These are phyloP conservation scores for Acipenser oxyrinchus DNA, from an alignment of 2,797 vertebrate genomes.

Conservation along the genomic window DNA sequence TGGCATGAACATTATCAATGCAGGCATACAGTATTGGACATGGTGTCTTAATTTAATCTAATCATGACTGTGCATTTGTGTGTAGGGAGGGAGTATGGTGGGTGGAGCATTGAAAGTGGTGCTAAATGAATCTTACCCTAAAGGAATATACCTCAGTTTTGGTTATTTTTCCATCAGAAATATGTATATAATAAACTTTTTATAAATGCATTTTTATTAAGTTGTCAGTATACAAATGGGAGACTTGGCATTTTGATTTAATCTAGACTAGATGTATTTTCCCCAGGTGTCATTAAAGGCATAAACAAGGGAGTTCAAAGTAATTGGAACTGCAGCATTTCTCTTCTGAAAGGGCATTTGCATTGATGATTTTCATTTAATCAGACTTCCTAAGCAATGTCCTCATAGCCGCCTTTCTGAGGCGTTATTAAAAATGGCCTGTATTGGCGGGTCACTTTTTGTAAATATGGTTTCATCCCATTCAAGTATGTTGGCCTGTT, in stretches of 20 bases:
- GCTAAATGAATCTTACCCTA: too few species aligned
- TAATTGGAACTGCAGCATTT: neutral
- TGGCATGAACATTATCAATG: too few species aligned
- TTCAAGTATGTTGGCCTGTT: neutral
- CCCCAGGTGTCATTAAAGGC: neutral
- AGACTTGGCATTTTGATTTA: neutral
- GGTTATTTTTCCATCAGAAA: too few species aligned
- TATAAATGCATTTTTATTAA: too few species aligned
- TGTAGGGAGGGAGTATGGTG: too few species aligned
- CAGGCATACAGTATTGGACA: too few species aligned
- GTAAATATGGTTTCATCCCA: neutral
- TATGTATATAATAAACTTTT: too few species aligned
- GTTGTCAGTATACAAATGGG: neutral
- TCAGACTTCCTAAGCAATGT: neutral
- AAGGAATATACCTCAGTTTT: too few species aligned
- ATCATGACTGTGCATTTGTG: too few species aligned
- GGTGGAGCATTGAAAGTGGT: too few species aligned
- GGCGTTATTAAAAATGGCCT: neutral
- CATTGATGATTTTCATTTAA: slow-evolving; percentile 3
- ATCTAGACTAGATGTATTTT: neutral
- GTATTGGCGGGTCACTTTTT: neutral
- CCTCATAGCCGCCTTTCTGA: neutral
- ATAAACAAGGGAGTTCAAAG: neutral
- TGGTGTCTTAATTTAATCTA: too few species aligned
- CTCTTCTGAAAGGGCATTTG: neutral